These are phyloP conservation scores for Elmis aenea DNA, from an alignment of 2,888 invertebrate genomes.

Conservation along the genomic window DNA sequence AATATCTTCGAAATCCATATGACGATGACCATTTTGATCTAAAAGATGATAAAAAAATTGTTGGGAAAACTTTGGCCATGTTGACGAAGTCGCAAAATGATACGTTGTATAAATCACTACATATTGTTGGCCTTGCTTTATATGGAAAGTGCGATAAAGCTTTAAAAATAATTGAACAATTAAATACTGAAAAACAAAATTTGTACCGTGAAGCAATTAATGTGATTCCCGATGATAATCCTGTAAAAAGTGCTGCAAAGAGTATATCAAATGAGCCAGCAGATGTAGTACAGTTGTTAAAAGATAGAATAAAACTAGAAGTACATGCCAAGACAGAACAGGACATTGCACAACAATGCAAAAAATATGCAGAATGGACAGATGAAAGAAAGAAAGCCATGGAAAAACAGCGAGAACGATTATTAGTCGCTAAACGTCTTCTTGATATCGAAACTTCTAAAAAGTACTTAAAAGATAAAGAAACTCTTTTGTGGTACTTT, in stretches of 20 bases:
- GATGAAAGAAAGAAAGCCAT: conserved; percentile 53
- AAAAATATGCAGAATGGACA: conserved; percentile 59
- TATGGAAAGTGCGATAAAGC: conserved; percentile 40
- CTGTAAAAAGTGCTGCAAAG: conserved; percentile 29
- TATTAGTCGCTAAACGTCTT: conserved; percentile 48
- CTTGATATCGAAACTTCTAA: conserved; percentile 57
- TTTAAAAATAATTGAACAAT: conserved; percentile 17
- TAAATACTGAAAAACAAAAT: conserved; percentile 36
- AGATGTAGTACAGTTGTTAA: conserved; percentile 48
- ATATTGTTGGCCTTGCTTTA: conserved; percentile 43
- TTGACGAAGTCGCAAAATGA: conserved; percentile 52
- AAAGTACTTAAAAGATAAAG: conserved; percentile 54
- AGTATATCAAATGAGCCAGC: conserved; percentile 21
- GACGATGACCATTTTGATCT: conserved; percentile 91
- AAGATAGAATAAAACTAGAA: conserved; percentile 51
- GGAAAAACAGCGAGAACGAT: conserved; percentile 53
- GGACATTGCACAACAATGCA: conserved; percentile 55
- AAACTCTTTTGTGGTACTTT: conserved; percentile 72
- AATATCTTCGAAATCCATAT: conserved; percentile 73
- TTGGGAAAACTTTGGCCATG: conserved; percentile 78
- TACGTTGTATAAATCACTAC: conserved; percentile 48
- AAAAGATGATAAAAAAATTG: conserved; percentile 60
- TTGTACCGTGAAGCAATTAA: conserved; percentile 42
- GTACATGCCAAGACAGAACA: conserved; percentile 53
- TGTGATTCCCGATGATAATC: conserved; percentile 39